These are phyloP conservation scores for Ooceraea biroi DNA, from an alignment of 1,140 invertebrate genomes.

Conservation along the genomic window DNA sequence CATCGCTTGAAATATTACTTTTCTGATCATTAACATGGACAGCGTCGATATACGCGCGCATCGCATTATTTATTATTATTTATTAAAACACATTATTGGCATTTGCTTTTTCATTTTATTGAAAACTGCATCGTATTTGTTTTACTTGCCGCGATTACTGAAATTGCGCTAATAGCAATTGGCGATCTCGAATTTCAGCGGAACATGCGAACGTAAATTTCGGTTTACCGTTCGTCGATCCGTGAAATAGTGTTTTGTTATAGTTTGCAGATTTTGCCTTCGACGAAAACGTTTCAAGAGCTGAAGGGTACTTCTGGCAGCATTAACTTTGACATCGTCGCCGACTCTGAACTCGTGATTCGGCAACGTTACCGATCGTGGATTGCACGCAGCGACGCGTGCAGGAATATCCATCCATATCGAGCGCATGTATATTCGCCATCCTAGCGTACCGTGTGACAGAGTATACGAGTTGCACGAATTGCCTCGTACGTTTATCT, in stretches of 20 bases:
- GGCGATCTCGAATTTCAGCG: background rate
- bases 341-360: constrained; percentile 22
- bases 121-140: background rate
- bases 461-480: constrained; percentile 25
- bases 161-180: background rate
- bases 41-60: background rate
- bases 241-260: constrained; percentile 10
- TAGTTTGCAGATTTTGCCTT: background rate
- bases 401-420: background rate
- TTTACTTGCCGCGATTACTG: background rate
- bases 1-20: constrained; percentile 14
- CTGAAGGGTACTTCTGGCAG: constrained; percentile 19
- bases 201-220: background rate
- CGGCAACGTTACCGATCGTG: constrained; percentile 33
- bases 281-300: constrained; percentile 25
- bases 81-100: background rate
- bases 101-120: background rate
- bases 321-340: constrained; percentile 37
- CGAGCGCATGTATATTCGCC: background rate
- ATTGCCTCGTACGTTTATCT: constrained; percentile 48
- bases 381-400: constrained; percentile 8
- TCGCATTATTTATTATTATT: background rate
- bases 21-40: constrained; percentile 12
- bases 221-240: background rate
- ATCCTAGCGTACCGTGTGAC: constrained; percentile 18